Conservation (phyloP, 2,797 vertebrate genomes). For the Pangasius larnaudii region DNA sequence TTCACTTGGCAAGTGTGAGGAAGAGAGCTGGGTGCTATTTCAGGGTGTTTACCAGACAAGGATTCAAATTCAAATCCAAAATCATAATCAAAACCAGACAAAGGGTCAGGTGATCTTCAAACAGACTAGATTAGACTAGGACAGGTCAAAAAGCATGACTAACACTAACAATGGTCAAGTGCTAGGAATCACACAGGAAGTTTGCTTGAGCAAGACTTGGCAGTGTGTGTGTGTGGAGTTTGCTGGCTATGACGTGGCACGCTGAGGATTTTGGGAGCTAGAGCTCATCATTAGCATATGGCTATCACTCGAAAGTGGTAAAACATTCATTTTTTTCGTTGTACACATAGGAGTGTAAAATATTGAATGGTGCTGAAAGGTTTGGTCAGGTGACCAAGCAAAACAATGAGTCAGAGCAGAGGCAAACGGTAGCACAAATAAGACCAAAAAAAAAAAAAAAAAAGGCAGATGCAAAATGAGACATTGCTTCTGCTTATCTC, state of each 20-base stretch:
- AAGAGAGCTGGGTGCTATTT: slow-evolving; percentile 8
- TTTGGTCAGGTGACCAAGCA: not conserved
- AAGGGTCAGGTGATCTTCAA: not conserved
- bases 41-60: not conserved
- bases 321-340: not conserved
- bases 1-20: not conserved
- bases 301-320: not conserved
- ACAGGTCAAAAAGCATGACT: not conserved
- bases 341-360: too few relatives aligned
- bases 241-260: not conserved
- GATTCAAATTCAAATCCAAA: not conserved
- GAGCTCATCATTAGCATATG: not conserved
- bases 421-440: not conserved
- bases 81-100: not conserved
- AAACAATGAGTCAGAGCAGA: not conserved
- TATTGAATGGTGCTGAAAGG: not conserved
- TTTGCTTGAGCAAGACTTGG: not conserved
- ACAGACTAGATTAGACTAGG: slow-evolving; percentile 2
- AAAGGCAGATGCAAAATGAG: not conserved
- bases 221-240: not conserved
- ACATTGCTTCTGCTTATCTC: not conserved
- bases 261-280: not conserved
- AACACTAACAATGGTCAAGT: not conserved
- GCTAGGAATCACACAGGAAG: not conserved
- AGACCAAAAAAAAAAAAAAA: not conserved